Percentiles rank a stretch among this genome's conserved stretches.
Conservation (phyloP, 2,888 invertebrate genomes). For the Drosophila tanythrix region DNA sequence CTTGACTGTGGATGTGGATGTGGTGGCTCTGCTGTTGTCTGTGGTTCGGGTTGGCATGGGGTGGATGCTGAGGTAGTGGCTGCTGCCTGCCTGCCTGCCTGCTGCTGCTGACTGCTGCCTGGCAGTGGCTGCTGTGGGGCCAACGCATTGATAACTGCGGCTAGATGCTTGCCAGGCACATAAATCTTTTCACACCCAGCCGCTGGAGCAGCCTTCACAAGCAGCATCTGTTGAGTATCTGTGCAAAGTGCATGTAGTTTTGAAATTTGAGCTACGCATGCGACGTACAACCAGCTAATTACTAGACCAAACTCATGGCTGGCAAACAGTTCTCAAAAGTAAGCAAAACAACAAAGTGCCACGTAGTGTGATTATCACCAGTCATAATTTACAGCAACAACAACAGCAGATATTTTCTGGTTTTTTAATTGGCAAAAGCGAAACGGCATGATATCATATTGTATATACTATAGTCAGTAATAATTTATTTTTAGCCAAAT, state of each 20-base stretch:
- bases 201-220: constrained; percentile 12
- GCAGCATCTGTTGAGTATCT: constrained; percentile 52
- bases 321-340: constrained; percentile 50
- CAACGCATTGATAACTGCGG: constrained; percentile 75
- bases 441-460: constrained; percentile 75
- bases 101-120: constrained; percentile 23
- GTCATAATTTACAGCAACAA: constrained; percentile 68
- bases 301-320: constrained; percentile 72
- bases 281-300: constrained; percentile 68
- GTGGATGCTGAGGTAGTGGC: constrained; percentile 6
- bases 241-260: constrained; percentile 79
- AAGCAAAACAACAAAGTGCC: constrained; percentile 26
- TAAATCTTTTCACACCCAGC: constrained; percentile 79
- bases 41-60: constrained; percentile 17
- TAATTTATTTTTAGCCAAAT: constrained; percentile 79
- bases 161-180: constrained; percentile 70
- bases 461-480: constrained; percentile 69
- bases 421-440: constrained; percentile 78
- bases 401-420: constrained; percentile 53
- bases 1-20: constrained; percentile 15
- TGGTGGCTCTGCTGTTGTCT: constrained; percentile 7
- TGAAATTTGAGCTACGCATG: constrained; percentile 80
- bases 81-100: constrained; percentile 20
- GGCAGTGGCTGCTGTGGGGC: constrained; percentile 61
- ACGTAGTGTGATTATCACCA: constrained; percentile 70